Conservation (phyloP, 2,113 vertebrate genomes). For the Merops nubicus region DNA sequence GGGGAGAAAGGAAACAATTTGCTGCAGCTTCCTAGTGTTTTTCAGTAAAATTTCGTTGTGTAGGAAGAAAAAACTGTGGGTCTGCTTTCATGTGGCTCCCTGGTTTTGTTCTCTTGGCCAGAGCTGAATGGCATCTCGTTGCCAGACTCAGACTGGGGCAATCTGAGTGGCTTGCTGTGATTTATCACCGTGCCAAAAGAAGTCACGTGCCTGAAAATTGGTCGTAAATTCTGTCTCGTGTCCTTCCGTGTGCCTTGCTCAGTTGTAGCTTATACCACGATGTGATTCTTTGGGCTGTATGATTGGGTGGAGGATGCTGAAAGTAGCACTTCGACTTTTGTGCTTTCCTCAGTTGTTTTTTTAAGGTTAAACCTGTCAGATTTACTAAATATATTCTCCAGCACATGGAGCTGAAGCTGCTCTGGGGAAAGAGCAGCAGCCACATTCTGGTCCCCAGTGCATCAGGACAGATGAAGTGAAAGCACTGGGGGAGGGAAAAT, state of each 20-base stretch:
- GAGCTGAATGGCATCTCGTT: rapidly evolving
- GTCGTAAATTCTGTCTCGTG: neutral
- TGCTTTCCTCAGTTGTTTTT: neutral
- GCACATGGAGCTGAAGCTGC: neutral
- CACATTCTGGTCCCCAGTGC: neutral
- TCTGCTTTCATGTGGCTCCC: neutral
- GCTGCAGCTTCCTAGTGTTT: neutral
- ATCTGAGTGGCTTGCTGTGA: neutral
- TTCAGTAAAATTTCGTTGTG: neutral
- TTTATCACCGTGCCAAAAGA: neutral
- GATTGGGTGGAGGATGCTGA: neutral
- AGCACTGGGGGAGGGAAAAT: neutral
- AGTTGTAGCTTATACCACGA: neutral
- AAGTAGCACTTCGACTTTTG: neutral
- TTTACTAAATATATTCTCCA: neutral
- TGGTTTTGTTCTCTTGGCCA: neutral
- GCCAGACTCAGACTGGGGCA: neutral
- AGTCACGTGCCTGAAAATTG: neutral
- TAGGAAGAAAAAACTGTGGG: neutral
- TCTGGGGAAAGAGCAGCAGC: neutral
- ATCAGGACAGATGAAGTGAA: neutral
- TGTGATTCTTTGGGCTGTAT: neutral
- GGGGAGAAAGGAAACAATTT: neutral
- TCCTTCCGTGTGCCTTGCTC: neutral
- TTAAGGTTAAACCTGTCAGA: neutral